phyloP scores from a whole-genome alignment of 2,797 vertebrate genomes.

The Miichthys miiuy region DNA sequence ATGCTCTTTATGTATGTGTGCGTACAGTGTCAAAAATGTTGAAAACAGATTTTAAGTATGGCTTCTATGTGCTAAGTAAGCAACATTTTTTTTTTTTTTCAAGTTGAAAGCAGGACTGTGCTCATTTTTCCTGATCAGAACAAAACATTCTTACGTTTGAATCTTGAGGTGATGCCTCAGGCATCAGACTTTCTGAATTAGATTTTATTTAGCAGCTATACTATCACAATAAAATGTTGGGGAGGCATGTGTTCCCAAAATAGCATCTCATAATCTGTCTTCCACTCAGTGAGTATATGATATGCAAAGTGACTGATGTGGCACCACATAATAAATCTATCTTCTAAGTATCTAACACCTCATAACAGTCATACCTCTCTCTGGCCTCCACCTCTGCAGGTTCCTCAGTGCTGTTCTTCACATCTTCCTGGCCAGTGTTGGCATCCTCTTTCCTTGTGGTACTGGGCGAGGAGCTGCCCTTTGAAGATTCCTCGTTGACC shows the following conservation, averaged over 20 bases:
- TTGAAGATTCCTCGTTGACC: conserved; percentile 86
- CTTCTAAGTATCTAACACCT: conserved; percentile 33
- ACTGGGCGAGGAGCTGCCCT: conserved; percentile 82
- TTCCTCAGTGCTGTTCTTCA: conserved; percentile 88
- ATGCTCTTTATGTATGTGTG: not conserved
- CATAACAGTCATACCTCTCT: conserved; percentile 92
- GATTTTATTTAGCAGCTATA: conserved; percentile 32
- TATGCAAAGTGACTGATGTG: conserved; percentile 23
- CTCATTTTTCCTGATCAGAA: conserved; percentile 12
- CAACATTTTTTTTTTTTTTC: not conserved
- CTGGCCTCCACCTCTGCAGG: conserved; percentile 86
- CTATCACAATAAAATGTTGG: conserved; percentile 24
- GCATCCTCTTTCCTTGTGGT: conserved; percentile 85
- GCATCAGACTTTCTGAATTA: conserved; percentile 12
- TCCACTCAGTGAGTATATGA: conserved; percentile 39
- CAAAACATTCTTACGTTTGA: conserved; percentile 19
- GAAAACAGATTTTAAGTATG: not conserved
- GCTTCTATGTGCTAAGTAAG: not conserved
- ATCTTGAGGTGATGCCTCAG: conserved; percentile 12
- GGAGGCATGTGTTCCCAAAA: conserved; percentile 20
- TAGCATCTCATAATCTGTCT: conserved; percentile 26
- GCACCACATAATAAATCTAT: conserved; percentile 34
- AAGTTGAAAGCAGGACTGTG: conserved; percentile 1
- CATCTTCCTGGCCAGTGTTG: conserved; percentile 81
- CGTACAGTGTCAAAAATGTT: conserved; percentile 19